These are phyloP conservation scores for Mesaphorura yosii DNA, from an alignment of 1,140 invertebrate genomes.

Conservation along the genomic window DNA sequence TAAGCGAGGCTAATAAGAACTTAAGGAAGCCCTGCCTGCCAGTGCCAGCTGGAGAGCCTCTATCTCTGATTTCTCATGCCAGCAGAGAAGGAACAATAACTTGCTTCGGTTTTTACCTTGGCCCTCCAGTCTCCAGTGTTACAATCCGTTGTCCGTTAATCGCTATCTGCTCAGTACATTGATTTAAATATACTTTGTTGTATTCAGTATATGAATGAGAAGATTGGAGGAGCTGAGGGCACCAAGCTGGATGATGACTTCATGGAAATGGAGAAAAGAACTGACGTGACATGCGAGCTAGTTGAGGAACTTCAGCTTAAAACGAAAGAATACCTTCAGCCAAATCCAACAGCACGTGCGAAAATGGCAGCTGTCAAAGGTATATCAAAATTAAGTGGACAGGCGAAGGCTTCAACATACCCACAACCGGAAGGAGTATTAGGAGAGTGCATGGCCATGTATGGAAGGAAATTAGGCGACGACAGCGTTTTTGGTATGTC, in stretches of 20 bases:
- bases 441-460: slow-evolving; percentile 90
- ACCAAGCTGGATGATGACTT: slow-evolving; percentile 98
- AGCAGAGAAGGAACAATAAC: slow-evolving; percentile 1
- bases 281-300: slow-evolving; percentile 86
- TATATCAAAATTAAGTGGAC: slow-evolving; percentile 74
- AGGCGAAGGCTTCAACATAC: slow-evolving; percentile 84
- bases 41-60: no score
- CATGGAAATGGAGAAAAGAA: slow-evolving; percentile 98
- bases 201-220: slow-evolving; percentile 97
- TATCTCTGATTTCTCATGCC: no score
- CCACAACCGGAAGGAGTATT: slow-evolving; percentile 96
- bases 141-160: no score
- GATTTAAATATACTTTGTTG: slow-evolving; percentile 36
- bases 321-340: slow-evolving; percentile 98
- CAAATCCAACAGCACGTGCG: slow-evolving; percentile 88
- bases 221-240: slow-evolving; percentile 98
- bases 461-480: slow-evolving; percentile 90
- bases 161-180: no score
- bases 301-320: slow-evolving; percentile 91
- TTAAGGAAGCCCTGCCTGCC: no score
- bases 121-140: no score
- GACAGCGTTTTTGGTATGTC: slow-evolving; percentile 75
- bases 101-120: no score
- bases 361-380: slow-evolving; percentile 92
- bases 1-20: no score